These are phyloP conservation scores for Calameuta idolon DNA, from an alignment of 2,888 invertebrate genomes.

Conservation along the genomic window DNA sequence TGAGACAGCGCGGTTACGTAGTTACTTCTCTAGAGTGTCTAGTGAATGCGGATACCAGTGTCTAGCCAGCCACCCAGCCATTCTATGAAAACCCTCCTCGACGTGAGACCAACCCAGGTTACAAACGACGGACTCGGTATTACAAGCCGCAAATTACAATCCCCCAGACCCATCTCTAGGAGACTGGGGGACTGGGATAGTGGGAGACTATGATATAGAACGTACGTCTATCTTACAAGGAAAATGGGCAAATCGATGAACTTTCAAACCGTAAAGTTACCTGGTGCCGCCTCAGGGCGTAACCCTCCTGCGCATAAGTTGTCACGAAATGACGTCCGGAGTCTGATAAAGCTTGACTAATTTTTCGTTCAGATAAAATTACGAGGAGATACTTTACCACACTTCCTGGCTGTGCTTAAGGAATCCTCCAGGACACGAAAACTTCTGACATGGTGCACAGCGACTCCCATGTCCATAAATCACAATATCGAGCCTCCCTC, in stretches of 20 bases:
- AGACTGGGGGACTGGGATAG: neutral
- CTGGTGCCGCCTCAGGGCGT: neutral
- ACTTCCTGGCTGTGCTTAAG: neutral
- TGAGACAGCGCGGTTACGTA: conserved; percentile 56
- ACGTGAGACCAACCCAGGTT: conserved; percentile 39
- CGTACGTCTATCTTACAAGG: neutral
- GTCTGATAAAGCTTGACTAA: neutral
- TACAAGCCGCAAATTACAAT: conserved; percentile 60
- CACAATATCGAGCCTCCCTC: conserved; percentile 28
- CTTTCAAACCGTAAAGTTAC: neutral
- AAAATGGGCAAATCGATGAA: neutral
- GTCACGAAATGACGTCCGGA: neutral
- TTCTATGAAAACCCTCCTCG: conserved; percentile 17
- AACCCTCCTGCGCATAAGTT: neutral
- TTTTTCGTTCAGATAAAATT: neutral
- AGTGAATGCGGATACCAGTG: neutral
- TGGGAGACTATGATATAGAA: neutral
- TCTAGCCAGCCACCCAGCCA: neutral
- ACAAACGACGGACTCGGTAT: conserved; percentile 57
- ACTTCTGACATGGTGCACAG: neutral
- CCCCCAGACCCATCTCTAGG: conserved; percentile 23
- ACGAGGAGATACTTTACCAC: neutral
- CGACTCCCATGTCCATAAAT: conserved; percentile 32
- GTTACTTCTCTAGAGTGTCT: conserved; percentile 39
- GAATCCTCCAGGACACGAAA: neutral